phyloP scores from a whole-genome alignment of 2,113 vertebrate genomes.

The Melanocharis versteri region DNA sequence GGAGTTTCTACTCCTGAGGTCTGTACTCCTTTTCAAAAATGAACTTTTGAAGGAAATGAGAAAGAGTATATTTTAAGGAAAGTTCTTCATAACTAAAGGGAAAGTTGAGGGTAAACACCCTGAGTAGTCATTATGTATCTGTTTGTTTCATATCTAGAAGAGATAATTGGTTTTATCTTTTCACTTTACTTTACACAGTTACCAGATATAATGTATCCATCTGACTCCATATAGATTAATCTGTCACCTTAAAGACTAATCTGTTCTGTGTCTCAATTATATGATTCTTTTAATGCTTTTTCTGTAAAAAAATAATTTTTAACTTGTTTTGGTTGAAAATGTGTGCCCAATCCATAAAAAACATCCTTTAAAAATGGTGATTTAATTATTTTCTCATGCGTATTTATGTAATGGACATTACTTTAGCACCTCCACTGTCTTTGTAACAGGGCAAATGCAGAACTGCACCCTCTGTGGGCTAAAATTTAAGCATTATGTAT shows the following conservation, averaged over 20 bases:
- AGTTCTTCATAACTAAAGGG: not conserved
- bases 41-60: not conserved
- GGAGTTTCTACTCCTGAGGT: not conserved
- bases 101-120: not conserved
- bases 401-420: not conserved
- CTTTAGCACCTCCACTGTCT: not conserved
- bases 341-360: not conserved
- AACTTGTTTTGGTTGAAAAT: not conserved
- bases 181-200: not conserved
- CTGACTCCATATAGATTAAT: not conserved
- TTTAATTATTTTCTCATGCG: not conserved
- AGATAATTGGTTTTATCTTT: not conserved
- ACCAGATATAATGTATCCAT: not conserved
- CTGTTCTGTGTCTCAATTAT: not conserved
- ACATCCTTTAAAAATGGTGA: not conserved
- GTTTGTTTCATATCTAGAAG: not conserved
- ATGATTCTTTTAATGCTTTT: not conserved
- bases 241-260: not conserved
- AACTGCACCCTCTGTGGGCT: not conserved
- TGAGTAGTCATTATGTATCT: not conserved
- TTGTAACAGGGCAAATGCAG: not conserved
- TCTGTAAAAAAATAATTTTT: not conserved
- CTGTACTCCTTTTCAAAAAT: not conserved
- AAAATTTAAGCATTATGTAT: not conserved
- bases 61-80: not conserved